A percentile compares a stretch with the other conserved stretches of the same genome.
These are phyloP conservation scores for Gambusia holbrooki DNA, from an alignment of 2,113 vertebrate genomes.

Conservation along the genomic window DNA sequence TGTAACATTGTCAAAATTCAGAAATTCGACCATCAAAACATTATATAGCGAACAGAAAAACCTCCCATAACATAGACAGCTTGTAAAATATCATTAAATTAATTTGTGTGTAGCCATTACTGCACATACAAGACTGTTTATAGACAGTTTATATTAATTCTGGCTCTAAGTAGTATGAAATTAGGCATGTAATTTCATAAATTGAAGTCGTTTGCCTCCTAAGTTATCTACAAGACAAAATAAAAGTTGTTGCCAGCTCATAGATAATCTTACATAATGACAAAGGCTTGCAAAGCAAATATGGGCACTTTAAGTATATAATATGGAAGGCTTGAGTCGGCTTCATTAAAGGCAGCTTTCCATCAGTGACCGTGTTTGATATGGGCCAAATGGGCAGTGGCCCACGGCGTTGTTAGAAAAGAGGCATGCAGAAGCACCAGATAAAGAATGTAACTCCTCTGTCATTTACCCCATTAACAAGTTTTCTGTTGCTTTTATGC, in stretches of 20 bases:
- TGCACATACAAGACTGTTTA: constrained; percentile 7
- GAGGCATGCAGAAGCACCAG: neutral
- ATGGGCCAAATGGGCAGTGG: neutral
- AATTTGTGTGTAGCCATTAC: constrained; percentile 9
- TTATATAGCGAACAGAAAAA: constrained; percentile 1
- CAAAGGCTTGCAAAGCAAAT: constrained; percentile 16
- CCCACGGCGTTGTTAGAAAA: neutral
- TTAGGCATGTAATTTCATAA: constrained; percentile 64
- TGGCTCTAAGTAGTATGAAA: constrained; percentile 46
- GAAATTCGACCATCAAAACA: constrained; percentile 16
- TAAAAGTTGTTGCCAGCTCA: constrained; percentile 33
- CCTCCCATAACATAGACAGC: constrained; percentile 1
- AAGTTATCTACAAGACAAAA: constrained; percentile 54
- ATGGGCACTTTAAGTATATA: constrained; percentile 8
- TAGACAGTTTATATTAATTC: constrained; percentile 49
- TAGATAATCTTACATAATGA: constrained; percentile 39
- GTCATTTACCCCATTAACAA: neutral
- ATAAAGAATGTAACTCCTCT: neutral
- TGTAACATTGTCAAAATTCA: constrained; percentile 24
- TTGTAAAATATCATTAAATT: neutral
- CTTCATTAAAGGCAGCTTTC: neutral
- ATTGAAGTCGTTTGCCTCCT: constrained; percentile 41
- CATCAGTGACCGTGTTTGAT: neutral
- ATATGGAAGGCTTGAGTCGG: neutral
- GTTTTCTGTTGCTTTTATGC: neutral